Evolutionary conservation across 2,888 invertebrate genomes (phyloP).

Genomic region (Eristalinus sepulchralis): DNA sequence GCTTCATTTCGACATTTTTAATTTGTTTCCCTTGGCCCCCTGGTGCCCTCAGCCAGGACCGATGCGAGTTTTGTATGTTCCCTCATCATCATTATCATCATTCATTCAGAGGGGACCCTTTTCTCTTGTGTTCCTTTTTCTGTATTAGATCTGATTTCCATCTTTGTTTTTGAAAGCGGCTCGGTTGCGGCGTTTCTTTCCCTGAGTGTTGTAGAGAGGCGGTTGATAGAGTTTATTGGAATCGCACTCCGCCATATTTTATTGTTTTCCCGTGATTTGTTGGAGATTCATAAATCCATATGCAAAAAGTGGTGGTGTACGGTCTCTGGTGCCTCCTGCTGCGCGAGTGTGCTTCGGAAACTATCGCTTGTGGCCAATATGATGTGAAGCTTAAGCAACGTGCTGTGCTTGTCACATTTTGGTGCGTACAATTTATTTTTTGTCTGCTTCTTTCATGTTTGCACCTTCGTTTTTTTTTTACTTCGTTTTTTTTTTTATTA

Average conservation of each 20-base stretch:
- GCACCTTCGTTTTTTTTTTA: not conserved
- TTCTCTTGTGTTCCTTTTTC: not conserved
- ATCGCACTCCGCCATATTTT: conserved; percentile 62
- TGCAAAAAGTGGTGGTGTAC: conserved; percentile 45
- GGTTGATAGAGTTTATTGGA: not conserved
- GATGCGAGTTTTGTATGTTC: conserved; percentile 15
- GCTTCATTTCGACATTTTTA: conserved; percentile 34
- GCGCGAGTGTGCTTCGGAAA: conserved; percentile 7
- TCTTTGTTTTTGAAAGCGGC: conserved; percentile 33
- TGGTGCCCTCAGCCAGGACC: not conserved
- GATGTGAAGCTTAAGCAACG: not conserved
- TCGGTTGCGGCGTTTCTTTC: not conserved
- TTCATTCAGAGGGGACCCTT: conserved; percentile 22
- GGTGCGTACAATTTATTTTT: not conserved
- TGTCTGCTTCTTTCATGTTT: not conserved
- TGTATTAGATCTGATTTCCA: conserved; percentile 32
- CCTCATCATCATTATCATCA: conserved; percentile 5
- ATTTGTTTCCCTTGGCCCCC: conserved; percentile 35
- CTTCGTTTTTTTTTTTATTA: conserved; percentile 2
- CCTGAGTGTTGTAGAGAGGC: conserved; percentile 11
- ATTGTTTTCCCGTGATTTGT: conserved; percentile 46
- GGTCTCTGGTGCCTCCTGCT: conserved; percentile 30
- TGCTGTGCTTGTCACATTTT: not conserved
- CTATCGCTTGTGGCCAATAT: conserved; percentile 14
- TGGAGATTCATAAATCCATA: conserved; percentile 51